Conservation (phyloP, 2,888 invertebrate genomes). For the Bembecia ichneumoniformis region DNA sequence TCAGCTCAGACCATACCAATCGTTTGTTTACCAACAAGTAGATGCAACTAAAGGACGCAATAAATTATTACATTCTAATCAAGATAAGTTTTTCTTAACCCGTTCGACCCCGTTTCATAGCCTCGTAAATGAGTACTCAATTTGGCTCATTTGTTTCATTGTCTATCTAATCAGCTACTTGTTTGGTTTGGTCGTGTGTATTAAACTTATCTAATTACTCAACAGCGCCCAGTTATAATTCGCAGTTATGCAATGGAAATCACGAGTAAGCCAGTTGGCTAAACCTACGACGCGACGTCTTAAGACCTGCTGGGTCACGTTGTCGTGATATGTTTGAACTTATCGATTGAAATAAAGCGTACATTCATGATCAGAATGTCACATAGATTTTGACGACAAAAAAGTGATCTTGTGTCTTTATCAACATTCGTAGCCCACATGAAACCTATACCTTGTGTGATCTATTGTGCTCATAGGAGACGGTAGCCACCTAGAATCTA, state of each 20-base stretch:
- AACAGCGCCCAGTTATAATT: constrained; percentile 18
- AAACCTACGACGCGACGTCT: constrained; percentile 16
- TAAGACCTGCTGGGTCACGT: constrained; percentile 25
- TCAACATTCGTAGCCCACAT: background rate
- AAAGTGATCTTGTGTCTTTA: background rate
- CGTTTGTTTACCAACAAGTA: no score
- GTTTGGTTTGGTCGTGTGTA: constrained; percentile 1
- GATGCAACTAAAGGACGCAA: no score
- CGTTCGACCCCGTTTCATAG: background rate
- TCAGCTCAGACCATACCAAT: no score
- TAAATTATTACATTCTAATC: no score
- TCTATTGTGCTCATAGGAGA: no score
- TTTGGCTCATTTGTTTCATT: constrained; percentile 13
- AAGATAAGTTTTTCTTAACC: no score
- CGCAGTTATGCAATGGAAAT: constrained; percentile 23
- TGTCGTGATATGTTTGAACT: constrained; percentile 28
- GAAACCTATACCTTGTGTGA: no score
- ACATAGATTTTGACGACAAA: background rate
- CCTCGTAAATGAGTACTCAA: constrained; percentile 10
- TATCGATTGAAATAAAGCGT: constrained; percentile 19
- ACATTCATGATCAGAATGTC: background rate
- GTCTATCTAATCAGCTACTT: constrained; percentile 3
- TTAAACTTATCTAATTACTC: constrained; percentile 12
- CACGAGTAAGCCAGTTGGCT: constrained; percentile 19
- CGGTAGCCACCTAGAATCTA: no score